phyloP scores from a whole-genome alignment of 2,797 vertebrate genomes.

The Platyrinchus mystaceus region DNA sequence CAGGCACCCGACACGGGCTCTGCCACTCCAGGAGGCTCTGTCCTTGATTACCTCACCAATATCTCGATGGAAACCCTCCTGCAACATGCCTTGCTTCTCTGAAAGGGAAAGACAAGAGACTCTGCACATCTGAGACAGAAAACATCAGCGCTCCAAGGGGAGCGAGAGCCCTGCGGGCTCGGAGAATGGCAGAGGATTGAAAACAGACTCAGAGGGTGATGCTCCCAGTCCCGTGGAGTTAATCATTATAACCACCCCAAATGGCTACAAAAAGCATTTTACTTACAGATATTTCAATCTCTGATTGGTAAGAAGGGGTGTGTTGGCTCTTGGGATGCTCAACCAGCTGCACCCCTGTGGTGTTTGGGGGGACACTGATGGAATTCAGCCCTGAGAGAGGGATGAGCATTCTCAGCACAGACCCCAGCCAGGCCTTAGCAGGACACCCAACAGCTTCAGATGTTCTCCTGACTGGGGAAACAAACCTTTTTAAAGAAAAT shows the following conservation, averaged over 20 bases:
- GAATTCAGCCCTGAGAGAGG: neutral
- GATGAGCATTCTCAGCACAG: neutral
- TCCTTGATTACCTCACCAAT: neutral
- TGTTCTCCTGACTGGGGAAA: fast-evolving
- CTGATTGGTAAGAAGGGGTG: neutral
- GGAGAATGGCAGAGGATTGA: fast-evolving
- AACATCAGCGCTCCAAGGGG: fast-evolving
- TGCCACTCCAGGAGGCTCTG: neutral
- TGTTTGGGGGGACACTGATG: neutral
- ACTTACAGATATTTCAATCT: fast-evolving
- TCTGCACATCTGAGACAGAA: neutral
- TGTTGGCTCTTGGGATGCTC: fast-evolving
- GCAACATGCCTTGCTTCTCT: neutral
- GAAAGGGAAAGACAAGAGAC: neutral
- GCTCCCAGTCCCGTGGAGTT: fast-evolving
- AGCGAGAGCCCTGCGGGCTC: fast-evolving
- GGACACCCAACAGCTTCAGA: neutral
- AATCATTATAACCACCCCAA: too few relatives aligned
- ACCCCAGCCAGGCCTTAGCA: neutral
- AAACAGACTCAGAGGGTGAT: neutral
- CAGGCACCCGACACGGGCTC: neutral
- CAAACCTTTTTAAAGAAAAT: neutral
- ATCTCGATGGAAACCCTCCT: neutral
- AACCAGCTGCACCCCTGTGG: fast-evolving
- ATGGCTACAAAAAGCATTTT: neutral